Evolutionary conservation across 64 coral and sea anemone species (phyloP).

Genomic region (Astreopora myriophthalma): DNA sequence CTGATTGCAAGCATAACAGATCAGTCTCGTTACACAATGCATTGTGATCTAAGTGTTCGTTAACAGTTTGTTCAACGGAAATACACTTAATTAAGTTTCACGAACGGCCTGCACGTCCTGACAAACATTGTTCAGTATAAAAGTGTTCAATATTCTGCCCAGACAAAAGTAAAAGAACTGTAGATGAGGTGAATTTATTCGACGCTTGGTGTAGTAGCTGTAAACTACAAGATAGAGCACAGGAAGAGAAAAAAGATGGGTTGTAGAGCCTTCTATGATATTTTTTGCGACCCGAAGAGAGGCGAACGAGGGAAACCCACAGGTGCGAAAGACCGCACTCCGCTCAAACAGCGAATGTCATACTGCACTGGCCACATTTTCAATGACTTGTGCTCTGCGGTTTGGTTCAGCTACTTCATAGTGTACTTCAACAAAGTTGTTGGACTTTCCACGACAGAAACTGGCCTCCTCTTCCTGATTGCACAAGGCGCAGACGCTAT

Average conservation of each 20-base stretch:
- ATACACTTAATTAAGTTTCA: background rate
- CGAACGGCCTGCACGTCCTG: background rate
- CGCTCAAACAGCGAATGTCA: conserved; percentile 66
- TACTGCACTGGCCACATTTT: conserved; percentile 83
- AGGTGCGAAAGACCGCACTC: conserved; percentile 22
- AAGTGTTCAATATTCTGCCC: background rate
- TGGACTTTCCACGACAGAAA: conserved; percentile 65
- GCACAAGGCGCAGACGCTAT: conserved; percentile 80
- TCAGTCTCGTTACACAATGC: no score
- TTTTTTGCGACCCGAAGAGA: background rate
- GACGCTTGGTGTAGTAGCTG: no score
- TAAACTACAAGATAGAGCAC: no score
- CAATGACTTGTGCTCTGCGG: conserved; percentile 78
- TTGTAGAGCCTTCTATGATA: background rate
- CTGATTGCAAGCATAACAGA: background rate
- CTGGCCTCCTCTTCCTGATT: conserved; percentile 73
- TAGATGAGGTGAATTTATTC: background rate
- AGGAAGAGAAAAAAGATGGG: background rate
- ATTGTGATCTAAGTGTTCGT: background rate
- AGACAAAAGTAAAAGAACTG: background rate
- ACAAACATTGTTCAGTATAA: background rate
- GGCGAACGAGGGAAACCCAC: background rate
- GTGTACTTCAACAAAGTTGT: conserved; percentile 94
- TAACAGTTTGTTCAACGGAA: background rate
- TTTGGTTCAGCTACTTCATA: conserved; percentile 81